Percentiles rank a stretch among this genome's conserved stretches.
These are phyloP conservation scores for Lymantria monacha DNA, from an alignment of 2,888 invertebrate species.

Conservation along the genomic window DNA sequence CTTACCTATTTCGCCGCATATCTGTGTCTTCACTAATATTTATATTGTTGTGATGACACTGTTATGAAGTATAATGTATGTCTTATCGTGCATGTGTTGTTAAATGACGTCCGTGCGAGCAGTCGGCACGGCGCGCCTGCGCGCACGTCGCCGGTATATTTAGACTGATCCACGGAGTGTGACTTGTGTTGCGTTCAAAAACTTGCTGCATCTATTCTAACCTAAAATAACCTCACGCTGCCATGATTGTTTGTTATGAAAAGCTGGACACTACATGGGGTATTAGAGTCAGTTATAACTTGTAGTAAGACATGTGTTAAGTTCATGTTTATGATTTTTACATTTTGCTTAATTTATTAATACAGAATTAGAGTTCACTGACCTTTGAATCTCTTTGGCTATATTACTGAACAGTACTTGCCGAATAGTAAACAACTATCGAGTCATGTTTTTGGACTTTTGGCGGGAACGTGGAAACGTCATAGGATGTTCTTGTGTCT, in stretches of 20 bases:
- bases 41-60: conserved; percentile 45
- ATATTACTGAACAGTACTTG: too few relatives aligned
- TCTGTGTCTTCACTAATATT: conserved; percentile 48
- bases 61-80: conserved; percentile 52
- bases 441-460: too few relatives aligned
- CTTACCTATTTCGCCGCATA: conserved; percentile 75
- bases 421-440: too few relatives aligned
- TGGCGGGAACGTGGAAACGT: too few relatives aligned
- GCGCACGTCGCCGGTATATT: conserved; percentile 71
- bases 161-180: conserved; percentile 73
- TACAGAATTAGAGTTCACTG: too few relatives aligned
- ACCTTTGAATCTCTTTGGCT: too few relatives aligned
- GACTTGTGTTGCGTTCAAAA: conserved; percentile 61
- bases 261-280: conserved; percentile 26
- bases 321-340: too few relatives aligned
- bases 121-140: conserved; percentile 63
- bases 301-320: neutral
- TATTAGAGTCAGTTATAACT: conserved; percentile 9
- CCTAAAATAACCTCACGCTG: conserved; percentile 46
- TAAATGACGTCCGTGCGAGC: conserved; percentile 59
- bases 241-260: conserved; percentile 23
- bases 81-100: conserved; percentile 68
- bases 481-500: too few relatives aligned
- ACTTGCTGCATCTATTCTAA: conserved; percentile 43
- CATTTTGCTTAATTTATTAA: too few relatives aligned